Evolutionary conservation across 2,888 invertebrate species (phyloP), one percentile per base, ranked within the genome.

Genomic region (Bombylius major): DNA sequence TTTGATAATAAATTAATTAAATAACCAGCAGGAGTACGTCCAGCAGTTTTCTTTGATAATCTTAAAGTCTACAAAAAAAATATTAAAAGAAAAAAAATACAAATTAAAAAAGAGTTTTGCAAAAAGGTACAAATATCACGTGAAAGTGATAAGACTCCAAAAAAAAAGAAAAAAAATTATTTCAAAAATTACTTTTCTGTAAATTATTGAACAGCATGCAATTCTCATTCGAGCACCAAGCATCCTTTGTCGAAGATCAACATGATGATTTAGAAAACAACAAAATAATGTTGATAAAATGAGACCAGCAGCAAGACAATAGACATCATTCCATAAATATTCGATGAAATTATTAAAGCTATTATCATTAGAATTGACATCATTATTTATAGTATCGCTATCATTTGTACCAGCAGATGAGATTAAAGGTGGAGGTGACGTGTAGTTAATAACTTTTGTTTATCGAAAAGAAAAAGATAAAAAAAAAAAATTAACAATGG

Each of bases 1-100:
- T 96, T 96, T 6, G 95, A 93, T 54, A 97, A 79, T 6, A 97
- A 77, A 75, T 97, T 96, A 13, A 96, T 87, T 54, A 97, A 84
- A 72, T 95, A 92, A 0, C 96, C 96, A 0, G 88, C 86, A 0
- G 93, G 70, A 4, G 87, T 86, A 66, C 83, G 78, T 4, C 82
- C 82, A 46, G 89, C 72, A 0, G 89, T 82, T 34, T 80, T 78
- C 70, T 82, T 83, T 58, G 86, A 87, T 11, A 90, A 72, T 32
- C 79, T 77, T 14, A 88, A 71, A 0, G 84, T 79, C 84, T 88
- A 67, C 47, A 70, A 60, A 59, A 50, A 39, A 56, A 47, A 59
- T n/a, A n/a, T n/a, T n/a, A n/a, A n/a, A n/a, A n/a, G n/a, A 48
- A 36, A 9, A 51, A 48, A 47, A 7, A 36, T 36, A 36, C 34